Percentiles rank a stretch among this genome's conserved stretches.
phyloP scores from a whole-genome alignment of 2,888 invertebrate species.

The Pseudococcus longispinus region DNA sequence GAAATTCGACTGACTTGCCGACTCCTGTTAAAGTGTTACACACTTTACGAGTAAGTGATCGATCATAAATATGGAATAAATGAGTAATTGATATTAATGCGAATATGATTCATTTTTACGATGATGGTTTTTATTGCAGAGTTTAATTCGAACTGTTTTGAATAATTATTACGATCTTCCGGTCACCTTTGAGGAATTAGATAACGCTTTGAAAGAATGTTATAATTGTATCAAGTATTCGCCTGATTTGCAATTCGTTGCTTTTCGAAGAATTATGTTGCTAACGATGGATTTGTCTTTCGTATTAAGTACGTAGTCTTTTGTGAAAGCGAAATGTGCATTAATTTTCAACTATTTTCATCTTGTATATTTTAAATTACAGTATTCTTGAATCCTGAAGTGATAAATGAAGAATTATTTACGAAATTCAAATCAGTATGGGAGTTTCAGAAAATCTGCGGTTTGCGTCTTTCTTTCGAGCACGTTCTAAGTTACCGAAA shows the following conservation, averaged over 20 bases:
- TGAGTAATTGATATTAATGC: too few species aligned
- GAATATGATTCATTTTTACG: not conserved
- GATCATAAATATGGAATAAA: not conserved
- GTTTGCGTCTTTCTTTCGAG: conserved; percentile 37
- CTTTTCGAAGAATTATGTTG: conserved; percentile 47
- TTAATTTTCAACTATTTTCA: not conserved
- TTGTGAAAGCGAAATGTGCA: not conserved
- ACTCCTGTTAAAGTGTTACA: not conserved
- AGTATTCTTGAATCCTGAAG: conserved; percentile 38
- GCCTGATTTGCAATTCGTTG: conserved; percentile 47
- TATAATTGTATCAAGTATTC: not conserved
- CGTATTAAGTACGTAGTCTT: not conserved
- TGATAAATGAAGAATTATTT: not conserved
- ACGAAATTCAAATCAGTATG: conserved; percentile 7
- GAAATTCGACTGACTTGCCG: not conserved
- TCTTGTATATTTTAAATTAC: not conserved
- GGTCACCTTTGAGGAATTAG: not conserved
- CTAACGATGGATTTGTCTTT: conserved; percentile 13
- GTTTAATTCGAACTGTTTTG: not conserved
- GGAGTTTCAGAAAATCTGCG: conserved; percentile 13
- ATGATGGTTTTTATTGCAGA: not conserved
- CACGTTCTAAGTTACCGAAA: conserved; percentile 43
- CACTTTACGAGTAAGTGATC: not conserved
- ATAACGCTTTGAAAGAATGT: not conserved
- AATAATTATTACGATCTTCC: not conserved